Base-by-base conservation (phyloP, 2,888 invertebrate genomes). In the Diarsia rubi region DNA sequence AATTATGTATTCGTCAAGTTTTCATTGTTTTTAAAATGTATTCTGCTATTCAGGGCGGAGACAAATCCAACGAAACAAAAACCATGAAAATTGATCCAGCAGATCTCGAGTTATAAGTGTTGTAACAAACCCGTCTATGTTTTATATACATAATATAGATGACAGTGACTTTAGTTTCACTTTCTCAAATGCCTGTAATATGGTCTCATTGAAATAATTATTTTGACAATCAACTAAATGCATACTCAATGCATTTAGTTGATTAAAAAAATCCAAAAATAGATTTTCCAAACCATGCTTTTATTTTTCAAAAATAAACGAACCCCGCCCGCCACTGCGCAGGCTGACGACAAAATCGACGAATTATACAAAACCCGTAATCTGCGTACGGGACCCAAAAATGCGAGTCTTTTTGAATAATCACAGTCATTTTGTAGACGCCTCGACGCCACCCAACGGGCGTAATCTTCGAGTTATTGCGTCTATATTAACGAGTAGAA, bases 391-490 rank as follows among this genome's bases (percentile, higher is more conserved):
- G 86, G 78, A 77, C 83, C 79, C 83, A 78, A 88, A 89, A 89
- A 89, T 84, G 85, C 76, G 80, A 84, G 82, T 82, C 85, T 82
- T 81, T 90, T 84, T 89, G 91, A 93, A 90, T 92, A 93, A 93
- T 92, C 86, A 86, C 88, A 72, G 88, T 87, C 88, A 91, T 93
- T 92, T 87, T 77, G 88, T 85, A 85, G 89, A 88, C 86, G 86
- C 83, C 85, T 82, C 82, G 81, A 76, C 88, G 78, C 80, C 84
- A 84, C 88, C 86, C 88, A 84, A 78, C 78, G 86, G 79, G 88
- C 88, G 91, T 92, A 93, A 93, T 93, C 93, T 92, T 89, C 88
- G 78, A 90, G 89, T 92, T 92, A 92, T 91, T 88, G 89, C 90
- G 90, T 90, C 89, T 89, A 89, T 90, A 92, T 91, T 91, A 91